Percentiles rank a stretch among this genome's conserved stretches.
These are phyloP conservation scores for Limenitis camilla DNA, from an alignment of 2,888 invertebrate genomes.

Conservation along the genomic window DNA sequence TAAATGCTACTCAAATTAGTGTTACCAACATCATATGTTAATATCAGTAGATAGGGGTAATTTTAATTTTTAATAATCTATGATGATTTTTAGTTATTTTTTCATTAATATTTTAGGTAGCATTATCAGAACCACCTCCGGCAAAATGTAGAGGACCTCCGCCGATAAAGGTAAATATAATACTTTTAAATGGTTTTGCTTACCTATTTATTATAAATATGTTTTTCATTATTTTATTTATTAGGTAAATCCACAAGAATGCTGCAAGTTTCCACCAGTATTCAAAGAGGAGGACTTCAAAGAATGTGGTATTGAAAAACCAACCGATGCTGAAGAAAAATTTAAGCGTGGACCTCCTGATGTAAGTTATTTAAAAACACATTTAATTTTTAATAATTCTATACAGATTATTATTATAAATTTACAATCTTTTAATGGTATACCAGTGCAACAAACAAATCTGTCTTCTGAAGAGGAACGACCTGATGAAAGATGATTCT, in stretches of 20 bases:
- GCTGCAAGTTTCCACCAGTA: slow-evolving; percentile 44
- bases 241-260: slow-evolving; percentile 44
- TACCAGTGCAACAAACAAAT: slow-evolving; percentile 47
- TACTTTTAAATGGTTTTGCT: neutral
- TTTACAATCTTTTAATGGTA: no score
- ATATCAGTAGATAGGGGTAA: neutral
- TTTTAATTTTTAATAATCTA: neutral
- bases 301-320: slow-evolving; percentile 44
- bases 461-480: slow-evolving; percentile 44
- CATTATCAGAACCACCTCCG: slow-evolving; percentile 32
- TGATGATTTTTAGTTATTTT: no score
- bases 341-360: slow-evolving; percentile 35
- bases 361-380: slow-evolving; percentile 32
- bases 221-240: slow-evolving; percentile 16
- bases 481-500: slow-evolving; percentile 37
- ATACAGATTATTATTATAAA: no score
- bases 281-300: slow-evolving; percentile 41
- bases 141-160: slow-evolving; percentile 39
- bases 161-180: slow-evolving; percentile 31
- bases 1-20: no score
- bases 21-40: no score
- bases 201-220: no score
- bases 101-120: slow-evolving; percentile 32
- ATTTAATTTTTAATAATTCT: no score
- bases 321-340: slow-evolving; percentile 17